phyloP scores from a whole-genome alignment of 2,797 vertebrate genomes.

The Pantherophis alleghaniensis region DNA sequence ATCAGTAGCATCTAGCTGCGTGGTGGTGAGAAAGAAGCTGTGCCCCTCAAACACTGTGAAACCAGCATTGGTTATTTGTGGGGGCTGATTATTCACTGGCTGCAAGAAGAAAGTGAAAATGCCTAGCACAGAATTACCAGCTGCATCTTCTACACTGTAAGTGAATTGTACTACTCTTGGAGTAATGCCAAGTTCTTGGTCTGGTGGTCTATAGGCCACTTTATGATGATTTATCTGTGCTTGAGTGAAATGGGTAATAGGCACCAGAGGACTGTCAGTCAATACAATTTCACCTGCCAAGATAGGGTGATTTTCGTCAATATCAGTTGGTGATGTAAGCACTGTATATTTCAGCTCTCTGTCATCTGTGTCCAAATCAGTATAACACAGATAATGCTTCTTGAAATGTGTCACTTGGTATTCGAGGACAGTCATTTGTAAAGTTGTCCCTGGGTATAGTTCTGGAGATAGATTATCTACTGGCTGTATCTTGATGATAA shows the following conservation, averaged over 20 bases:
- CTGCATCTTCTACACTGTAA: constrained; percentile 82
- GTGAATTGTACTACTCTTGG: constrained; percentile 84
- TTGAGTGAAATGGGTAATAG: constrained; percentile 83
- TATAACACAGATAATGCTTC: constrained; percentile 80
- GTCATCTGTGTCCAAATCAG: constrained; percentile 84
- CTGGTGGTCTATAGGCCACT: constrained; percentile 83
- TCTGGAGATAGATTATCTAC: constrained; percentile 79
- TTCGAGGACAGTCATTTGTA: constrained; percentile 85
- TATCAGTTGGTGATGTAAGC: constrained; percentile 78
- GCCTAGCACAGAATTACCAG: constrained; percentile 79
- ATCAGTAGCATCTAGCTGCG: constrained; percentile 82
- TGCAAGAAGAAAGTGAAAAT: constrained; percentile 86
- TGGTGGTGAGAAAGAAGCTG: constrained; percentile 75
- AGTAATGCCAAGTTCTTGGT: constrained; percentile 82
- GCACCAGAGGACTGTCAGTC: constrained; percentile 74
- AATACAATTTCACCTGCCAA: constrained; percentile 80
- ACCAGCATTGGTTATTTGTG: constrained; percentile 81
- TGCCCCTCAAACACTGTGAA: constrained; percentile 79
- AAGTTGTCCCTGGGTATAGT: constrained; percentile 76
- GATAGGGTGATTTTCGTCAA: constrained; percentile 80
- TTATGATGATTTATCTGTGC: constrained; percentile 88
- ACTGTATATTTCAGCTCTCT: constrained; percentile 83
- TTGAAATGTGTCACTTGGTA: constrained; percentile 83
- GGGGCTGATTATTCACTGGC: constrained; percentile 85
- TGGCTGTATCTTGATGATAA: constrained; percentile 80